phyloP scores from a whole-genome alignment of 2,797 vertebrate species.

The Caiman crocodilus region DNA sequence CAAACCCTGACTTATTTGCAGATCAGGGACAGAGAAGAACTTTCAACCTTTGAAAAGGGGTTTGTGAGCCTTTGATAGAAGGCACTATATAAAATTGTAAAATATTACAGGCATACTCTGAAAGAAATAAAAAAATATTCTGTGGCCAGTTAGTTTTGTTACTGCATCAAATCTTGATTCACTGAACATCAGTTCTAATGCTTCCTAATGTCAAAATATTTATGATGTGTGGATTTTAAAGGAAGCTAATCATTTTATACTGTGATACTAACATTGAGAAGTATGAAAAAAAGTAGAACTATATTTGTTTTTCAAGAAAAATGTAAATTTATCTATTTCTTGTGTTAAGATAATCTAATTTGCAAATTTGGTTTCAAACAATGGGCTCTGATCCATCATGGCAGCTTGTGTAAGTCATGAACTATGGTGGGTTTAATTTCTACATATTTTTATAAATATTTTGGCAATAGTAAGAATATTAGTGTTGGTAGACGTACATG shows the following conservation, averaged over 20 bases:
- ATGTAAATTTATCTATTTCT: not conserved
- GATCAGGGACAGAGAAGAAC: not conserved
- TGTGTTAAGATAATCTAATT: not conserved
- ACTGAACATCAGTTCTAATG: not conserved
- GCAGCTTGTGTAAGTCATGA: not conserved
- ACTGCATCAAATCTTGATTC: not conserved
- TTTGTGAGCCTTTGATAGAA: not conserved
- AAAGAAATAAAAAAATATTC: not conserved
- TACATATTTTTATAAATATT: not conserved
- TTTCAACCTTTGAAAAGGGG: not conserved
- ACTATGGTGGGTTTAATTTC: not conserved
- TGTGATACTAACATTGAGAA: not conserved
- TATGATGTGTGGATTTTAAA: not conserved
- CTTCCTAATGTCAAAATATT: not conserved
- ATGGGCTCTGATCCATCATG: not conserved
- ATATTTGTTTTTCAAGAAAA: rapidly evolving
- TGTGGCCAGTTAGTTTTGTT: not conserved
- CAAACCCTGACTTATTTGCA: not conserved
- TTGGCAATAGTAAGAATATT: not conserved
- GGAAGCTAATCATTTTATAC: not conserved
- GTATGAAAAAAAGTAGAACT: rapidly evolving
- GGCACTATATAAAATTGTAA: not conserved
- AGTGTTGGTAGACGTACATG: not conserved
- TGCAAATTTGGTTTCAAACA: not conserved
- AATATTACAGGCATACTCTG: not conserved